A percentile compares a stretch with the other conserved stretches of the same genome.
These are phyloP conservation scores for Python bivittatus DNA, from an alignment of 2,113 vertebrate species.

Conservation along the genomic window DNA sequence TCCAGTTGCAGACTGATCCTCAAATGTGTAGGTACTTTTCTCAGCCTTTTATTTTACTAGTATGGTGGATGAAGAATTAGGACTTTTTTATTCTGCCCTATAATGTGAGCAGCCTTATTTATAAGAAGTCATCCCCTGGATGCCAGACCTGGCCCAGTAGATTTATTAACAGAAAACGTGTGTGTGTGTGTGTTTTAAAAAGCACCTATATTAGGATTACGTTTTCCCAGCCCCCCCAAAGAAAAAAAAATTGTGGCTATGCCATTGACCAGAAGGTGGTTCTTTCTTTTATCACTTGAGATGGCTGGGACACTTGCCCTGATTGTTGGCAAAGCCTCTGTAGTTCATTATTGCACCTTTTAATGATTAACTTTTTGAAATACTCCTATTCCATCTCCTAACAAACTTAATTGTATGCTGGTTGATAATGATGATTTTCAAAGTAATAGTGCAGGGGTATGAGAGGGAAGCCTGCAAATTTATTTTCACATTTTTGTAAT, in stretches of 20 bases:
- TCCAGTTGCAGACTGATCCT: background rate
- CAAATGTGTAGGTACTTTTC: background rate
- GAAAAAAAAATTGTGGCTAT: background rate
- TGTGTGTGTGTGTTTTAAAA: background rate
- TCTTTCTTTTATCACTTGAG: background rate
- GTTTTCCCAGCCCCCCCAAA: background rate
- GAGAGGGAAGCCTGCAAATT: constrained; percentile 8
- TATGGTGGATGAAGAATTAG: background rate
- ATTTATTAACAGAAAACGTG: background rate
- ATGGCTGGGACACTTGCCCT: constrained; percentile 39
- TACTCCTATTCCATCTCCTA: background rate
- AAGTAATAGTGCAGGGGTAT: background rate
- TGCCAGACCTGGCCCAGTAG: too few relatives aligned
- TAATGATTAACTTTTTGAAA: constrained; percentile 15
- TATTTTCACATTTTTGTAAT: constrained; percentile 36
- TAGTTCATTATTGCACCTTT: constrained; percentile 48
- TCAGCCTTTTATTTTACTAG: background rate
- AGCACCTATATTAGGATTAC: background rate
- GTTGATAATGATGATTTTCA: background rate
- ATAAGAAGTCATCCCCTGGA: background rate
- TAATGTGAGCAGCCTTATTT: background rate
- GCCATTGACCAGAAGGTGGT: constrained; percentile 36
- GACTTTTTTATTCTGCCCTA: background rate
- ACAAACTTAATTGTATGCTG: constrained; percentile 4
- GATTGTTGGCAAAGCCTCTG: constrained; percentile 38